Evolutionary conservation across 2,888 invertebrate species (phyloP), one percentile per base, ranked within the genome.

Genomic region (Unio delphinus): DNA sequence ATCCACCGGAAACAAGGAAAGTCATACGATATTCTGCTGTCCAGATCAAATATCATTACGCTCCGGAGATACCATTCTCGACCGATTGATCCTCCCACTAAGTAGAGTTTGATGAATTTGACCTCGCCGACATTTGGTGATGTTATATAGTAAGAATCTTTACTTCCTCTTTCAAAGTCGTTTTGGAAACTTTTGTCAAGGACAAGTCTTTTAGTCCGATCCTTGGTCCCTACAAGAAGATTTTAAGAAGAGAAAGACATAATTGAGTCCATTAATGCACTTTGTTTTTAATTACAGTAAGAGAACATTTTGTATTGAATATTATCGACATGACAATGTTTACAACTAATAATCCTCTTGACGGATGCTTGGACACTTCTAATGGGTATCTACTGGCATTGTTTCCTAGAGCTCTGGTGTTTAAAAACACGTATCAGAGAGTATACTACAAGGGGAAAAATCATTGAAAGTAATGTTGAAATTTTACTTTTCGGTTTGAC

Each of bases 131-230:
- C 72, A 11, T 62, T 57, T 30, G 77, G 77, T 4, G 70, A 66
- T 17, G 70, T 70, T 55, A 77, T 71, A 58, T 77, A 77, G 61
- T 75, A 77, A 1, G 74, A 69, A 15, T 77, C 77, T 64, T 75
- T 74, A 54, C 73, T 73, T 7, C 77, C 77, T 28, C 77, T 57
- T 54, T 77, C 77, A 59, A 77, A 77, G 65, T 77, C 74, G 54
- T 77, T 71, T 58, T 74, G 73, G 55, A 77, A 71, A 6, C 69
- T 34, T 64, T 77, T 73, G 64, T 74, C 74, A 1, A 77, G 72
- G 0, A 77, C 59, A n/a, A 69, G 63, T 62, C 68, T 69, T 58
- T 70, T 70, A 2, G 74, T 71, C 20, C 77, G 55, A 11, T 74
- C 77, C 66, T 74, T 77, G 4, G 74, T 77, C 0, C 77, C 77